Conservation (phyloP, 2,888 invertebrate genomes). For the Aquatica leii region DNA sequence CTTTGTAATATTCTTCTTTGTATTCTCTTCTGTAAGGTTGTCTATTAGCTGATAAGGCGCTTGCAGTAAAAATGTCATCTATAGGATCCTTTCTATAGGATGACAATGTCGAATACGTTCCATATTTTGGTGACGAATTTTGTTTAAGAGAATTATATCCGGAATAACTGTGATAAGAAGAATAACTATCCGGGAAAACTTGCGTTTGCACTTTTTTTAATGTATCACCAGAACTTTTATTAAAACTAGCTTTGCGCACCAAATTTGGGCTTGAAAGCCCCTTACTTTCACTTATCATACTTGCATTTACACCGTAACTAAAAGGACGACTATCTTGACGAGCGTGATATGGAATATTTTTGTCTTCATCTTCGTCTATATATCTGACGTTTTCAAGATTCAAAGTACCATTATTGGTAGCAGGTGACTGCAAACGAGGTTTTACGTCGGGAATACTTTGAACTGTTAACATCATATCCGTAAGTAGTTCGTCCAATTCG, state of each 20-base stretch:
- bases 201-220: constrained; percentile 59
- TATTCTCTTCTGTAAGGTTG: constrained; percentile 56
- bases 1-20: constrained; percentile 57
- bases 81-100: constrained; percentile 53
- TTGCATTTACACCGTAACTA: constrained; percentile 76
- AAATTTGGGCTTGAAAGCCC: constrained; percentile 85
- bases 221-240: constrained; percentile 57
- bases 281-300: constrained; percentile 57
- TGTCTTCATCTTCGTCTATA: constrained; percentile 61
- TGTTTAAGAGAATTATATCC: constrained; percentile 23
- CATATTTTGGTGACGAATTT: constrained; percentile 35
- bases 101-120: constrained; percentile 32
- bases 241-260: constrained; percentile 75
- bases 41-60: constrained; percentile 54
- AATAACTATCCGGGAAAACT: constrained; percentile 57
- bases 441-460: constrained; percentile 77
- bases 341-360: constrained; percentile 89
- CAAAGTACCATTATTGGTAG: constrained; percentile 43
- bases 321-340: constrained; percentile 88
- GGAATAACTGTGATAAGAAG: constrained; percentile 27
- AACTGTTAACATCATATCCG: constrained; percentile 88
- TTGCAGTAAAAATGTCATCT: constrained; percentile 59
- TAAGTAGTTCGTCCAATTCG: constrained; percentile 84
- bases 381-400: constrained; percentile 56
- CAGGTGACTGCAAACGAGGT: constrained; percentile 47